Percentiles rank a stretch among this genome's conserved stretches.
phyloP scores from a whole-genome alignment of 2,888 invertebrate genomes.

The Penaeus monodon region DNA sequence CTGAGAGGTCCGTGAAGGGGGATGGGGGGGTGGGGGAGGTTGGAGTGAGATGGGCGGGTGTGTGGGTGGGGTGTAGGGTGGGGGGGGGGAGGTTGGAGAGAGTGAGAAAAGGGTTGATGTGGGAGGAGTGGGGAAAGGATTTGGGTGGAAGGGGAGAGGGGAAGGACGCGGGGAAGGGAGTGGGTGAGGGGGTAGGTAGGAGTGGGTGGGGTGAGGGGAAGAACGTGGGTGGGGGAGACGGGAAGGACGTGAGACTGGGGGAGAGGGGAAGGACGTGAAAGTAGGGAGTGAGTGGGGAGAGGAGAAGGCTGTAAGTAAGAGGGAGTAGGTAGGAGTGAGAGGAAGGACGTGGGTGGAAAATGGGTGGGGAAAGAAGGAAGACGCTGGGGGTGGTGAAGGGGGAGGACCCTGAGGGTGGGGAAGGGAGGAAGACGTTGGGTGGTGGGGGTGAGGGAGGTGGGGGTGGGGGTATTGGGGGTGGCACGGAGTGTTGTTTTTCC shows the following conservation, averaged over 20 bases:
- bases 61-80: background rate
- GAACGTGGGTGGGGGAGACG: background rate
- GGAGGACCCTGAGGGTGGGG: background rate
- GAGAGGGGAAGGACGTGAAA: background rate
- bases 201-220: background rate
- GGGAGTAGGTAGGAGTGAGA: background rate
- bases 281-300: background rate
- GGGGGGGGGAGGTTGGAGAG: background rate
- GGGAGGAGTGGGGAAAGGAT: background rate
- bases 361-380: background rate
- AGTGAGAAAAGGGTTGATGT: background rate
- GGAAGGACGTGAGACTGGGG: background rate
- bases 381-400: background rate
- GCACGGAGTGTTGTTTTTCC: background rate
- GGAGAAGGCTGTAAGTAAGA: background rate
- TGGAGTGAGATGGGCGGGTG: background rate
- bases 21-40: background rate
- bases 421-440: background rate
- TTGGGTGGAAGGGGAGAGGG: background rate
- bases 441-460: background rate
- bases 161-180: background rate
- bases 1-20: background rate
- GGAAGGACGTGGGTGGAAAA: background rate
- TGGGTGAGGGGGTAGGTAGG: too few species aligned
- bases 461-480: background rate